Base-by-base conservation (phyloP, 2,888 invertebrate species). In the Athalia circularis region DNA sequence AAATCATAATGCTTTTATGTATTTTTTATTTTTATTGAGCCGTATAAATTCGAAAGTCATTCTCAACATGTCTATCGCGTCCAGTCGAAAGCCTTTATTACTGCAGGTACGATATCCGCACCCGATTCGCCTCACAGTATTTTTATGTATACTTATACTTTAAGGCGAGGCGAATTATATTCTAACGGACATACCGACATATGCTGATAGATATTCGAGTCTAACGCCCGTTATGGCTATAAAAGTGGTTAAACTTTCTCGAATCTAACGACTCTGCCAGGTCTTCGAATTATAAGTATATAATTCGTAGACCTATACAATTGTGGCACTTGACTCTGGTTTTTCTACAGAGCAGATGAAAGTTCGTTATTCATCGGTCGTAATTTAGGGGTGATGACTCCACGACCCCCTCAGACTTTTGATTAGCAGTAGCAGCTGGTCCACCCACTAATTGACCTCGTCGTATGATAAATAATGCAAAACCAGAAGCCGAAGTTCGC, bases 401-500 rank as follows among this genome's bases (percentile, higher is more conserved):
- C 8, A 50, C n/a, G 47, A 65, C 9, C 11, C 5, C 5, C n/a
- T 1, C 29, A 43, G 57, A 45, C 43, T 70, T 70, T 57, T 57
- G 0, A 70, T 57, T n/a, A 52, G 54, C 45, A 68, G 68, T 45
- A 43, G n/a, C 29, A 29, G 29, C 54, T 54, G 54, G 54, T n/a
- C 57, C 47, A 52, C 29, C 0, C 15, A 8, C 50, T 59, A 54
- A 85, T 85, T 81, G 83, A 81, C 57, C 81, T 67, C 67, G 77
- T 81, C 81, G 83, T 81, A 82, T 29, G 2, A 29, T 29, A 29
- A 29, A 29, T 29, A 84, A 86, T 82, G 85, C 83, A 84, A 88
- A 87, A 87, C 86, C 87, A 87, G 88, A 85, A 88, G 83, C 85
- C 79, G 6, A 83, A 79, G 81, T 82, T n/a, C 11, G 65, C 15